Conservation (phyloP, 2,113 vertebrate genomes). For the Microcebus griseorufus region DNA sequence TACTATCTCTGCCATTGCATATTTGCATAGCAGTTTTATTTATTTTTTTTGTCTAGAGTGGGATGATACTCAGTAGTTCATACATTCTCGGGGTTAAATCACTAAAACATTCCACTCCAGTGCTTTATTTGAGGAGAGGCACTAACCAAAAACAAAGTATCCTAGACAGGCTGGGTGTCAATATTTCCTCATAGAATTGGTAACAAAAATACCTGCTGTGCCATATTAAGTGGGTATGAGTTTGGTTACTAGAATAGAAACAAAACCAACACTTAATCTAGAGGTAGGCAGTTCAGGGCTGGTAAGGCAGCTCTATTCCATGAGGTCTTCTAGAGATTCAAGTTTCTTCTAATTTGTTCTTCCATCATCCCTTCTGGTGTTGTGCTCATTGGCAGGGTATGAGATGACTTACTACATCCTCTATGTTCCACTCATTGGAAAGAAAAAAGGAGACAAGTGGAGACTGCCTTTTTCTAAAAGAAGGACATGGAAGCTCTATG, state of each 20-base stretch:
- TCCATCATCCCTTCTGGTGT: neutral
- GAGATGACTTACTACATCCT: neutral
- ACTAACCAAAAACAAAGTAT: neutral
- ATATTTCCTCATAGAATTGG: neutral
- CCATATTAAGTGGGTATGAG: neutral
- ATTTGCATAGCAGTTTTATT: neutral
- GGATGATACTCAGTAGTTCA: neutral
- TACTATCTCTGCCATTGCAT: neutral
- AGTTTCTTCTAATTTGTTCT: neutral
- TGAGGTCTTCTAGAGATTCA: neutral
- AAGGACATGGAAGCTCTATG: neutral
- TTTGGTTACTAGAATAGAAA: conserved; percentile 7
- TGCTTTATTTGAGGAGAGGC: conserved; percentile 18
- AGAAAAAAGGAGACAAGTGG: neutral
- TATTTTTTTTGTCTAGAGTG: neutral
- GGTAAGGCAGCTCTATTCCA: neutral
- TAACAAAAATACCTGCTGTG: conserved; percentile 11
- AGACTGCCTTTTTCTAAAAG: neutral
- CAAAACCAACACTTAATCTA: neutral
- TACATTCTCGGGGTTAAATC: neutral
- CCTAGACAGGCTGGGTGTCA: neutral
- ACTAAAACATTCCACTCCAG: neutral
- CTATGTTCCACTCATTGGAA: neutral
- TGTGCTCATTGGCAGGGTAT: neutral
- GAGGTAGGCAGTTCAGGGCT: neutral